Evolutionary conservation across 2,888 invertebrate species (phyloP).

Genomic region (Agrypnus murinus): DNA sequence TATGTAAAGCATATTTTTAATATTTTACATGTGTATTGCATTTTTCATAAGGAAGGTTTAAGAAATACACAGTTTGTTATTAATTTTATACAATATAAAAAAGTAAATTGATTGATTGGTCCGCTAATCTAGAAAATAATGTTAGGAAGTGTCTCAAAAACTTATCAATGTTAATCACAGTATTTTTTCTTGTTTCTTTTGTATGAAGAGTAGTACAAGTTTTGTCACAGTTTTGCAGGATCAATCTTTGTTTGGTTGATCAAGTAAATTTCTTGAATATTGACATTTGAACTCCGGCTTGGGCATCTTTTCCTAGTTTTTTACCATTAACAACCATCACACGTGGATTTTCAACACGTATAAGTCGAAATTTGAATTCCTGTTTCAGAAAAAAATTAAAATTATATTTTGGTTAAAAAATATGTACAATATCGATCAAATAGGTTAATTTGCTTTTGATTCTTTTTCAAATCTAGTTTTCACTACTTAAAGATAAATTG

Average conservation of each 20-base stretch:
- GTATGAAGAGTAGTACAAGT: neutral
- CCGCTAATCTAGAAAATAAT: slow-evolving; percentile 51
- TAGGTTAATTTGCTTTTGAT: no score
- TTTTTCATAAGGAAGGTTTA: slow-evolving; percentile 35
- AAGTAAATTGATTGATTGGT: slow-evolving; percentile 52
- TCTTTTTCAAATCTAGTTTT: no score
- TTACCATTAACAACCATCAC: slow-evolving; percentile 85
- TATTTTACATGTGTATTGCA: slow-evolving; percentile 41
- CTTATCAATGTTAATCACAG: slow-evolving; percentile 41
- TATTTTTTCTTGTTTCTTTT: slow-evolving; percentile 4
- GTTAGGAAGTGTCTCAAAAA: slow-evolving; percentile 39
- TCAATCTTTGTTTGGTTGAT: slow-evolving; percentile 6
- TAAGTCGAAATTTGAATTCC: slow-evolving; percentile 82
- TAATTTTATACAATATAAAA: slow-evolving; percentile 26
- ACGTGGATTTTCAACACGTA: slow-evolving; percentile 87
- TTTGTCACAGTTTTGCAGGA: slow-evolving; percentile 6
- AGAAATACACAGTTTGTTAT: slow-evolving; percentile 43
- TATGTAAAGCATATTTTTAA: slow-evolving; percentile 46
- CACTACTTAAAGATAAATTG: no score
- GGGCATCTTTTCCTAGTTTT: slow-evolving; percentile 79
- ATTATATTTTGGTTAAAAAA: no score
- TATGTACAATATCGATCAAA: no score
- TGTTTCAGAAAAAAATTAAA: slow-evolving; percentile 74
- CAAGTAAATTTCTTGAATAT: slow-evolving; percentile 78
- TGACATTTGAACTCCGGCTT: slow-evolving; percentile 79